These are phyloP conservation scores for Hoplodrina ambigua DNA, from an alignment of 2,888 invertebrate genomes.

Conservation along the genomic window DNA sequence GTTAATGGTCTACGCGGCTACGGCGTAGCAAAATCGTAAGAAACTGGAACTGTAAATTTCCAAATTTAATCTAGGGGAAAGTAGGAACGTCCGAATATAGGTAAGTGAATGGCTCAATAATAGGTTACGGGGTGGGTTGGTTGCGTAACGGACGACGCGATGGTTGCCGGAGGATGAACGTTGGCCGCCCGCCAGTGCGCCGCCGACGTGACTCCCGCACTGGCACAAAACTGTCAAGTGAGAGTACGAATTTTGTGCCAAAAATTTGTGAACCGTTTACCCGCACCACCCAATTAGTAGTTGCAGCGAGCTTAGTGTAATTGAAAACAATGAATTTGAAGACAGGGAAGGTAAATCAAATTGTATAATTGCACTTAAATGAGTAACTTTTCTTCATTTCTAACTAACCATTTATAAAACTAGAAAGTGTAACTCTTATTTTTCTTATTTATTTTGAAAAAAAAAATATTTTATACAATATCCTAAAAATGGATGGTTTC, in stretches of 20 bases:
- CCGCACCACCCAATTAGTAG: slow-evolving; percentile 27
- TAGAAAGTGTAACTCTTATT: too few species aligned
- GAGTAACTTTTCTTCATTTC: background rate
- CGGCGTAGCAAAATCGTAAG: slow-evolving; percentile 1
- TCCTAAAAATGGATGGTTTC: too few species aligned
- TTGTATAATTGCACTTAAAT: slow-evolving; percentile 1
- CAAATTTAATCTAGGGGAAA: slow-evolving; percentile 38
- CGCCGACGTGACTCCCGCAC: slow-evolving; percentile 43
- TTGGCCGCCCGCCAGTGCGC: slow-evolving; percentile 54
- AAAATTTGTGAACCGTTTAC: slow-evolving; percentile 33
- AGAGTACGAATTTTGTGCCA: slow-evolving; percentile 37
- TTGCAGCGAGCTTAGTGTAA: slow-evolving; percentile 13
- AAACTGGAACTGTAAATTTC: slow-evolving; percentile 14
- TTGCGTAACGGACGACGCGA: slow-evolving; percentile 56
- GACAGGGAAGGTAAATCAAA: background rate
- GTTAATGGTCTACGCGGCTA: slow-evolving; percentile 13
- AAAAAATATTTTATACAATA: too few species aligned
- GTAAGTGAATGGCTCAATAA: slow-evolving; percentile 59
- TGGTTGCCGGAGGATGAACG: slow-evolving; percentile 39
- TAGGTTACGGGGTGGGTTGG: slow-evolving; percentile 53
- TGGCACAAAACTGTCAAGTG: slow-evolving; percentile 37
- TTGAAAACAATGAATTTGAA: slow-evolving; percentile 12
- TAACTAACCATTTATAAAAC: slow-evolving; percentile 1
- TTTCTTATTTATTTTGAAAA: too few species aligned
- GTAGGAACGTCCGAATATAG: slow-evolving; percentile 47